phyloP scores from a whole-genome alignment of 2,113 vertebrate genomes.

The Noturus placidus region DNA sequence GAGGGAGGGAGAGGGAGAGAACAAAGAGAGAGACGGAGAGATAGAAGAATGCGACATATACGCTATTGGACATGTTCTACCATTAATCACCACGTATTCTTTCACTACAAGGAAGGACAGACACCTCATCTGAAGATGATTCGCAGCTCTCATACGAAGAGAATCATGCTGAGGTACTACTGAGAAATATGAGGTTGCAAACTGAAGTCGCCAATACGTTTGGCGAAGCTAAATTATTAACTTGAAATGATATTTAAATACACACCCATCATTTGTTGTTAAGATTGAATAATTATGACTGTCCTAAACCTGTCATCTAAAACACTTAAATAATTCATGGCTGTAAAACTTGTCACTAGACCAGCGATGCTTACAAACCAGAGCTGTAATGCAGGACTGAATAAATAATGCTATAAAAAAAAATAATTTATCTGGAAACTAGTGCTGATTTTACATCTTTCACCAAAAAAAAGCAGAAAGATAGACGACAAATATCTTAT shows the following conservation, averaged over 20 bases:
- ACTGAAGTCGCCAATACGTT: not conserved
- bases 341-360: conserved; percentile 6
- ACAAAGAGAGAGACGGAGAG: not conserved
- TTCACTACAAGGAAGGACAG: conserved; percentile 27
- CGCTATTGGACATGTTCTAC: conserved; percentile 37
- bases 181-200: not conserved
- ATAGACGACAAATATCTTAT: not conserved
- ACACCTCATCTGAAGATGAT: conserved; percentile 39
- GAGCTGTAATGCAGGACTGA: not conserved
- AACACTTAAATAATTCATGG: conserved; percentile 21
- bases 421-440: not conserved
- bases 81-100: conserved; percentile 43
- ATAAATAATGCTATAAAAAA: not conserved
- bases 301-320: conserved; percentile 16
- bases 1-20: not conserved
- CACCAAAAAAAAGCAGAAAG: not conserved
- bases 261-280: not conserved
- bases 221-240: conserved; percentile 18
- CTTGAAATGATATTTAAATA: conserved; percentile 20
- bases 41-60: conserved; percentile 8
- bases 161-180: not conserved
- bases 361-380: not conserved
- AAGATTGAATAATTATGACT: conserved; percentile 17
- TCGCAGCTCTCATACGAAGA: conserved; percentile 20
- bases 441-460: conserved; percentile 18